Evolutionary conservation across 2,797 vertebrate genomes (phyloP).

Genomic region (Eupleurogrammus muticus): DNA sequence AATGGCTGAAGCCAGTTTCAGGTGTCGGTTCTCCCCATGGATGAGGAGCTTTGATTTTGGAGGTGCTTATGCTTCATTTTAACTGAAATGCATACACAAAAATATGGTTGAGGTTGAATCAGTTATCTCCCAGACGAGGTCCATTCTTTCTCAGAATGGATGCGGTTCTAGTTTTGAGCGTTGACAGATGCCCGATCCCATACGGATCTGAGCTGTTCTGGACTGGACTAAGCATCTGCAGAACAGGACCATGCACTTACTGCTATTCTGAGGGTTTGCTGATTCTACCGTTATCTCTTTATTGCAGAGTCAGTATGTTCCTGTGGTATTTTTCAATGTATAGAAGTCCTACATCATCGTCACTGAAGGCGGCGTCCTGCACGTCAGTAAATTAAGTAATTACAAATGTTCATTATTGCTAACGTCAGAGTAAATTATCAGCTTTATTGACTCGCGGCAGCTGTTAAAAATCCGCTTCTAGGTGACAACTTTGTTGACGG

Average conservation of each 20-base stretch:
- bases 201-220: too few species aligned
- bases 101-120: too few species aligned
- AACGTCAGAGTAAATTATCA: background rate
- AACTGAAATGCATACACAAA: too few species aligned
- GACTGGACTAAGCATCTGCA: conserved; percentile 3
- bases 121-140: too few species aligned
- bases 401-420: background rate
- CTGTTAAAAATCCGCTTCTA: conserved; percentile 6
- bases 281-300: background rate
- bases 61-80: too few species aligned
- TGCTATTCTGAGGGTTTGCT: conserved; percentile 26
- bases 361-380: background rate
- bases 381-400: background rate
- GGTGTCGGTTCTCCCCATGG: too few species aligned
- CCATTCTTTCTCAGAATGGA: too few species aligned
- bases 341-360: conserved; percentile 2
- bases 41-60: too few species aligned
- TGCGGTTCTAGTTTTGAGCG: too few species aligned
- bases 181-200: too few species aligned
- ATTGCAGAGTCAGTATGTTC: background rate
- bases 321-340: background rate
- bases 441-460: background rate
- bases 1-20: too few species aligned
- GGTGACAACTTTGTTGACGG: conserved; percentile 35
- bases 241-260: conserved; percentile 2